phyloP scores from a whole-genome alignment of 2,888 invertebrate genomes.

The Himalopsyche anomala region DNA sequence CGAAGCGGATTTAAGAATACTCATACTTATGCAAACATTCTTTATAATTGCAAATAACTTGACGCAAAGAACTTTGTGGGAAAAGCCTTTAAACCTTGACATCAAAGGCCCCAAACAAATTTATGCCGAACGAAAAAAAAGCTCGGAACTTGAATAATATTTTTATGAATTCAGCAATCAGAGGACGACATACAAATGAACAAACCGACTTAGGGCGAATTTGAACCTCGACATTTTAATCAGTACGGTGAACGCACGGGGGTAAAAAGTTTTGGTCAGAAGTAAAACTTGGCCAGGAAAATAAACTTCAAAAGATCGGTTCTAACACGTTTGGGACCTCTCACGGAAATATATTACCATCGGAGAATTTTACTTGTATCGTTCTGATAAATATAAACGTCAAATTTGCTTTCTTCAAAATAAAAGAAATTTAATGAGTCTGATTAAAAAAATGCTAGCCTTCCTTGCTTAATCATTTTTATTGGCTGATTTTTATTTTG shows the following conservation, averaged over 20 bases:
- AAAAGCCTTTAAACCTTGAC: slow-evolving; percentile 21
- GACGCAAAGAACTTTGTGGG: slow-evolving; percentile 15
- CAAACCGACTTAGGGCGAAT: slow-evolving; percentile 7
- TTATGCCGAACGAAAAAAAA: slow-evolving; percentile 24
- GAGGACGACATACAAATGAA: slow-evolving; percentile 47
- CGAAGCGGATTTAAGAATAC: slow-evolving; percentile 4
- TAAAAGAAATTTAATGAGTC: background rate
- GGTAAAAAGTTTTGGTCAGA: slow-evolving; percentile 46
- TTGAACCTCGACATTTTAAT: slow-evolving; percentile 55
- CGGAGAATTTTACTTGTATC: background rate
- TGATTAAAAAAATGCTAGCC: no score
- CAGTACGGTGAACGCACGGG: slow-evolving; percentile 27
- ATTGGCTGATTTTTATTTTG: no score
- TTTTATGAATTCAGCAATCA: slow-evolving; percentile 53
- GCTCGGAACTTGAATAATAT: slow-evolving; percentile 49
- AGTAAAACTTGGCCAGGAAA: slow-evolving; percentile 48
- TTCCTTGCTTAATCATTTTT: no score
- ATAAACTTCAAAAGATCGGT: slow-evolving; percentile 52
- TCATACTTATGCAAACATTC: slow-evolving; percentile 20
- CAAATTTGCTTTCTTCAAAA: background rate
- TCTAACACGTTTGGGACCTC: slow-evolving; percentile 29
- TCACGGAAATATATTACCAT: background rate
- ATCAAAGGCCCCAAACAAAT: slow-evolving; percentile 8
- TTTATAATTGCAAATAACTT: slow-evolving; percentile 40
- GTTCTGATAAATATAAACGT: slow-evolving; percentile 15